phyloP scores from a whole-genome alignment of 2,888 invertebrate genomes.

The Erebia aethiops region DNA sequence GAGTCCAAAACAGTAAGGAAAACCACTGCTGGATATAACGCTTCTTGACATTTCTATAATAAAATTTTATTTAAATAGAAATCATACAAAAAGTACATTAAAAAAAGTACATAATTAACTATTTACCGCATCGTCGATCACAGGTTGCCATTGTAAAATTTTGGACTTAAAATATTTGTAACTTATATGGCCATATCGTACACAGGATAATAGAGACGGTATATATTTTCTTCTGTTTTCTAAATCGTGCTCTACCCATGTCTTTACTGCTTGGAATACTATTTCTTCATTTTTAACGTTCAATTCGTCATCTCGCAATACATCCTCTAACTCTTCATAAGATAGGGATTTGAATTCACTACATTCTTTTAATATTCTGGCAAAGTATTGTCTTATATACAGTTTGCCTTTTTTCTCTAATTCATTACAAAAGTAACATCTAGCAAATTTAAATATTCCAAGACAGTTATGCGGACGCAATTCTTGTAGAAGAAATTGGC shows the following conservation, averaged over 20 bases:
- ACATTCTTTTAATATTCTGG: constrained; percentile 84
- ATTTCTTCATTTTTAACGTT: constrained; percentile 88
- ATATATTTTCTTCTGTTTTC: constrained; percentile 80
- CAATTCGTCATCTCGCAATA: constrained; percentile 87
- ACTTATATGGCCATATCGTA: constrained; percentile 86
- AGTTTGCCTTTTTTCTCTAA: constrained; percentile 84
- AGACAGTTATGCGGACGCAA: constrained; percentile 87
- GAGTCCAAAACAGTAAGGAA: constrained; percentile 80
- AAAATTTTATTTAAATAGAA: constrained; percentile 22
- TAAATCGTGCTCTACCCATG: constrained; percentile 86
- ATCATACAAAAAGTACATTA: neutral
- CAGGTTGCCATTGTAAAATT: constrained; percentile 81
- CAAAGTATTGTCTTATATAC: constrained; percentile 84
- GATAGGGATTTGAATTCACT: constrained; percentile 85
- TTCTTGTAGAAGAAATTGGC: constrained; percentile 85
- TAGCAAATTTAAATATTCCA: constrained; percentile 87
- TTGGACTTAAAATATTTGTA: constrained; percentile 82
- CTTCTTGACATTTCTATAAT: constrained; percentile 79
- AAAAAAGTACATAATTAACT: neutral
- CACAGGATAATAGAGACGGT: constrained; percentile 84
- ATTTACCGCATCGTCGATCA: constrained; percentile 79
- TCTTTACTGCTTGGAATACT: constrained; percentile 88
- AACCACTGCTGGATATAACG: constrained; percentile 78
- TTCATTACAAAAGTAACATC: constrained; percentile 87
- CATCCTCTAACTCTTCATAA: constrained; percentile 84